Evolutionary conservation across 2,888 invertebrate genomes (phyloP), one percentile per base, ranked within the genome.

Genomic region (Pseudococcus jackbeardsleyi): DNA sequence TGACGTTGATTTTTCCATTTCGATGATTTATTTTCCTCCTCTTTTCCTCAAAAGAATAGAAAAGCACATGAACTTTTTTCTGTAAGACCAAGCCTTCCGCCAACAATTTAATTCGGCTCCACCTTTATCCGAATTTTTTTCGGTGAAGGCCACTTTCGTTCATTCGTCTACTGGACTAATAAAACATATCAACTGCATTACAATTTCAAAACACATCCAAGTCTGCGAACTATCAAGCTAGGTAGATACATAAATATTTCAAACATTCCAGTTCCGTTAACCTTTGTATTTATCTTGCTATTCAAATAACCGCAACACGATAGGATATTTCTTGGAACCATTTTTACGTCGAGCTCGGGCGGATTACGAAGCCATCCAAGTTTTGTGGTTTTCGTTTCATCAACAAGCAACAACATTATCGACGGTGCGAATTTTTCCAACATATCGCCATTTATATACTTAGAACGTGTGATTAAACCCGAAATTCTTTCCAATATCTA

Each of bases 261-360:
- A 82, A 82, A 82, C 46, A 46, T 82, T 82, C 33, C 12, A 82
- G 79, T 82, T 82, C 79, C 79, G 79, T 82, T 82, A 82, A 82
- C 79, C 46, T 82, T 46, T 46, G 79, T 46, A 26, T 64, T 64
- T 82, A 46, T 46, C 15, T 82, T 82, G 46, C 46, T 46, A 17
- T 72, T 33, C 72, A 72, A 72, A 72, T 64, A 82, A 82, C 79
- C 79, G 46, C 79, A 82, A 82, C 79, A 5, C 12, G 22, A 19
- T 77, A 77, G 17, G 11, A 46, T 42, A 82, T 82, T 64, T 82
- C 79, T 46, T 11, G 46, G 79, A 82, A 82, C 46, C 19, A 82
- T 46, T 46, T 33, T 82, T 22, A 46, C 42, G 22, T 22, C 64
- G 9, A 19, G 22, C 11, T 8, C 64, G 2, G 22, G 9, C 64